Evolutionary conservation across 1,140 invertebrate species (phyloP), one percentile per base, ranked within the genome.

Genomic region (Atopsyche davidsoni): DNA sequence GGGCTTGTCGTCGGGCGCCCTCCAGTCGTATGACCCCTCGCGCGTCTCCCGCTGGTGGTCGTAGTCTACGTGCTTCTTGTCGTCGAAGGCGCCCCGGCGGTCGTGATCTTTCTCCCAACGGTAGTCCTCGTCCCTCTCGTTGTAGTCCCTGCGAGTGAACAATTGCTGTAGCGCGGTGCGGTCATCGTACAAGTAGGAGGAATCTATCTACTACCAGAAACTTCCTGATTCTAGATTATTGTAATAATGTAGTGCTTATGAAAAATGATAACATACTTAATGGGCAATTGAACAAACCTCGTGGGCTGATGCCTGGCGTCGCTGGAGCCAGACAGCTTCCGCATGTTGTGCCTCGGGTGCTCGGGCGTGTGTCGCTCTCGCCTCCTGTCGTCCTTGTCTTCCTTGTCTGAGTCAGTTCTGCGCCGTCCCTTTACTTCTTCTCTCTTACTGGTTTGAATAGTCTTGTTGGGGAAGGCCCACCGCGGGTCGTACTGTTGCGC

Each of bases 401-500:
- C 50, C 55, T 17, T 50, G 49, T 39, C 55, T 21, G 25, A 58
- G 47, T 58, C 56, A 2, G 56, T 58, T 31, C 56, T 41, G 31
- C 44, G 16, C 48, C 48, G 19, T 50, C 51, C 22, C 46, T 55
- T 4, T 55, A 45, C 16, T 25, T 36, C 17, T 54, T 51, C 13
- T 48, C 34, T 11, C 41, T 40, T 34, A 21, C 38, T 31, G 7
- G 40, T 34, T 24, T 57, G 55, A 31, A 35, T 32, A 32, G 34
- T 28, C 41, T 45, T 43, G 35, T 41, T 46, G 24, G 56, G 22
- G 41, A 51, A 53, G 11, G 42, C 47, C 51, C 51, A 68, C 28
- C 68, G 67, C 6, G 66, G 61, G 42, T 79, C 76, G 38, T 76
- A 78, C 53, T 70, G 69, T 34, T 75, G 72, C 13, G 66, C 66